Evolutionary conservation across 92 coral and sea anemone species (phyloP).

Genomic region (Actinernus sp.): DNA sequence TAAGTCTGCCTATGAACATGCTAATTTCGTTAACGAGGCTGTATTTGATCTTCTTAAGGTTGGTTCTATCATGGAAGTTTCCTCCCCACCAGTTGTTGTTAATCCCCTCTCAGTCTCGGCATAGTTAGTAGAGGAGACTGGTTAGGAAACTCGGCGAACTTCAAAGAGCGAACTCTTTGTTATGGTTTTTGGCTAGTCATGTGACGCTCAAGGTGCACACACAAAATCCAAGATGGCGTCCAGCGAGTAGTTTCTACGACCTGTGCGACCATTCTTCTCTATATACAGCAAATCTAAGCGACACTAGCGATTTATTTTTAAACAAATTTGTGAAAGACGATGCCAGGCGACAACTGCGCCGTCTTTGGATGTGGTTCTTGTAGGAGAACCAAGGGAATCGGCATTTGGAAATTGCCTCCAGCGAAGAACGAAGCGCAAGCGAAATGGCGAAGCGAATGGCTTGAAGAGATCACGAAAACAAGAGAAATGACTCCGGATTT

Average conservation of each 20-base stretch:
- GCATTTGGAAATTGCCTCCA: conserved; percentile 50
- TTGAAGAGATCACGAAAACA: conserved; percentile 26
- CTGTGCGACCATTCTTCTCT: neutral
- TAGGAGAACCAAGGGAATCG: conserved; percentile 49
- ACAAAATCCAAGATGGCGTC: conserved; percentile 28
- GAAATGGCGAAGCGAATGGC: conserved; percentile 61
- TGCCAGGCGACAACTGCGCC: conserved; percentile 58
- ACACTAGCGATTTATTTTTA: neutral
- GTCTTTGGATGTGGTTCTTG: conserved; percentile 61
- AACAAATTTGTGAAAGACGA: neutral
- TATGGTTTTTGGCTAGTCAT: conserved; percentile 44
- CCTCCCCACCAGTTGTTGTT: too few relatives aligned
- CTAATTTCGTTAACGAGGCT: too few relatives aligned
- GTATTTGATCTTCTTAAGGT: too few relatives aligned
- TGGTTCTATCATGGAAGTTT: too few relatives aligned
- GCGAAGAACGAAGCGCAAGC: conserved; percentile 32
- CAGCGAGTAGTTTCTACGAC: conserved; percentile 29
- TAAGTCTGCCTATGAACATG: too few relatives aligned
- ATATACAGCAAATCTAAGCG: neutral
- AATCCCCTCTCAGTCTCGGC: too few relatives aligned
- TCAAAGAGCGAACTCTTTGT: conserved; percentile 53
- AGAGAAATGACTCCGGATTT: conserved; percentile 32
- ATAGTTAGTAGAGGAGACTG: conserved; percentile 34
- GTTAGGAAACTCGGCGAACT: conserved; percentile 47
- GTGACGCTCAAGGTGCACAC: conserved; percentile 52